phyloP scores from a whole-genome alignment of 2,888 invertebrate genomes.

The Schrankia costaestrigalis region DNA sequence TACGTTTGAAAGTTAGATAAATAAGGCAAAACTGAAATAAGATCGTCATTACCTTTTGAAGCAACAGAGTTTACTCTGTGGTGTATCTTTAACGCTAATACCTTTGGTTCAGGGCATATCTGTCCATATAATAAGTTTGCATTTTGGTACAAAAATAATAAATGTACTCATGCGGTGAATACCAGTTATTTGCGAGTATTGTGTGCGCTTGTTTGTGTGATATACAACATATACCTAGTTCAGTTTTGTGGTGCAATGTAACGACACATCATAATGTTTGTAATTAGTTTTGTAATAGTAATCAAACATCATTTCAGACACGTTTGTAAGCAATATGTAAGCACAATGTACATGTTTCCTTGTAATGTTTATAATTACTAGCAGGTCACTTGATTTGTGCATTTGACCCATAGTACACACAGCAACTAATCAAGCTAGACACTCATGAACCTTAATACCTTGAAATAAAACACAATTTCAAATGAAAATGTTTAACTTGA shows the following conservation, averaged over 20 bases:
- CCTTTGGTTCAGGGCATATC: slow-evolving; percentile 35
- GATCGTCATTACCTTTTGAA: no score
- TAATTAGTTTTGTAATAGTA: slow-evolving; percentile 9
- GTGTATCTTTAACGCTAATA: slow-evolving; percentile 40
- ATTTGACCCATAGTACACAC: no score
- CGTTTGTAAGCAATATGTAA: slow-evolving; percentile 1
- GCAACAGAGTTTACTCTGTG: no score
- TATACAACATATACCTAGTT: slow-evolving; percentile 17
- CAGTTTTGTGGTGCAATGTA: slow-evolving; percentile 33
- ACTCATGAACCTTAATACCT: no score
- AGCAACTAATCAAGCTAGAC: no score
- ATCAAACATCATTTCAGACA: slow-evolving; percentile 6
- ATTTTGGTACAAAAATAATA: slow-evolving; percentile 71
- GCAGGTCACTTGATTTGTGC: no score
- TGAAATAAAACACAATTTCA: no score
- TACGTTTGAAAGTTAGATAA: no score
- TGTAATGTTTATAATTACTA: slow-evolving; percentile 14
- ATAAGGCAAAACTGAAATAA: no score
- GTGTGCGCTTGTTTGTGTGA: slow-evolving; percentile 55
- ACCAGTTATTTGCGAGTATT: slow-evolving; percentile 34
- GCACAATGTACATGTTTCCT: slow-evolving; percentile 5
- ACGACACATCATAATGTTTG: slow-evolving; percentile 10
- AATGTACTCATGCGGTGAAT: slow-evolving; percentile 35
- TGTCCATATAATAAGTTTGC: slow-evolving; percentile 58
- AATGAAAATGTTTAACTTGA: no score